phyloP scores from a whole-genome alignment of 2,113 vertebrate species.

The Tachuris rubrigastra region DNA sequence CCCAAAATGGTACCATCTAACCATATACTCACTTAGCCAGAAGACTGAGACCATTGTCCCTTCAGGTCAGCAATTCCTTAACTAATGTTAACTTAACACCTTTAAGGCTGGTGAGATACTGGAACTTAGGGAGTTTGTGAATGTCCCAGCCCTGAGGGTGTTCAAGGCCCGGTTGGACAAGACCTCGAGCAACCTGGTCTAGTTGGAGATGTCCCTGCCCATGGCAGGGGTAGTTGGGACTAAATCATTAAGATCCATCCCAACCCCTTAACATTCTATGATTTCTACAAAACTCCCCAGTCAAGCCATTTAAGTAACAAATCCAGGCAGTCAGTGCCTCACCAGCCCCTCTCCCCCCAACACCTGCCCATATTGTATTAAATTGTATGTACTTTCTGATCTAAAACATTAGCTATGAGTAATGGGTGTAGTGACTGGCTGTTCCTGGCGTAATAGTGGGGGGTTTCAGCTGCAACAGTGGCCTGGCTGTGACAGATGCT shows the following conservation, averaged over 20 bases:
- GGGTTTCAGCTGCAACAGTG: not conserved
- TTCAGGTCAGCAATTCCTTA: not conserved
- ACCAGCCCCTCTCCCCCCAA: not conserved
- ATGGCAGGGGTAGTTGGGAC: not conserved
- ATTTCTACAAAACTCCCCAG: not conserved
- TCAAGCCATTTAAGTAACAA: not conserved
- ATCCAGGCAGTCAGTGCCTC: not conserved
- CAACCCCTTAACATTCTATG: not conserved
- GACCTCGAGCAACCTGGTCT: not conserved
- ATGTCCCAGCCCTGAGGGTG: too few relatives aligned
- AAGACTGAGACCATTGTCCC: not conserved
- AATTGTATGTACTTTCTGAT: not conserved
- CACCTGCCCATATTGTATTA: fast-evolving
- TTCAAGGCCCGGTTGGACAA: not conserved
- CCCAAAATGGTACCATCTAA: not conserved
- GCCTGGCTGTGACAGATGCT: not conserved
- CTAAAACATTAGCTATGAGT: not conserved
- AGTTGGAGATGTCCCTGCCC: too few relatives aligned
- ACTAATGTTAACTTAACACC: not conserved
- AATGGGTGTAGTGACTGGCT: fast-evolving
- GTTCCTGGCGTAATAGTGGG: not conserved
- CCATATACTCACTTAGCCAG: too few relatives aligned
- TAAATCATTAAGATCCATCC: not conserved
- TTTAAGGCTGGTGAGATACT: not conserved
- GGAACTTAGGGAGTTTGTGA: not conserved